Base-by-base conservation (phyloP, 2,888 invertebrate genomes). In the Hypolimnas misippus region DNA sequence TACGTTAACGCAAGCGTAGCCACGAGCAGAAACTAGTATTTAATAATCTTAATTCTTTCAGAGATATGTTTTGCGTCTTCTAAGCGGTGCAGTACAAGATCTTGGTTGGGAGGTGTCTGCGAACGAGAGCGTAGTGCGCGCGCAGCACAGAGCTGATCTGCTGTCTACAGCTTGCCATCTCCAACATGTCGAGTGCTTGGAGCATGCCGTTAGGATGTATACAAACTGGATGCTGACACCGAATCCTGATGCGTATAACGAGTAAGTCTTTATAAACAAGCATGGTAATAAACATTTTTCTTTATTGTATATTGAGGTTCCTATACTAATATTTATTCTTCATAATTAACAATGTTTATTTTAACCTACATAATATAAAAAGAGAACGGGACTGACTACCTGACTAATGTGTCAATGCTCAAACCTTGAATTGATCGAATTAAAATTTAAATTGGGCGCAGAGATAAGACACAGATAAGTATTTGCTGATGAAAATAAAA, bases 161-260 rank as follows among this genome's bases (percentile, higher is more conserved):
- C 83, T 97, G 7, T 93, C 93, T 51, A 95, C 96, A 79, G 96
- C 97, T 0, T 97, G 97, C 70, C 93, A 93, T 67, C 93, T 97
- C 65, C 96, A 96, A 16, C 94, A 96, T 63, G 89, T 93, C 5
- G 94, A 95, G 73, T 97, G 97, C 76, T 89, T 97, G 8, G 88
- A 93, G n/a, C 95, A 96, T 61, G 95, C 97, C 0, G 94, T 94
- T 4, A 86, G 93, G 10, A 93, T 95, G 75, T 97, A 96, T 77
- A 93, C 95, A 31, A 94, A 95, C 71, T 97, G 97, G 96, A 94
- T 95, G 82, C 88, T 93, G 59, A 89, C 93, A 0, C 94, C 96
- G 0, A 94, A 96, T 77, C 96, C 97, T 1, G 95, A 96, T 72
- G 86, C 88, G 1, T 93, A 94, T 70, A 97, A 97, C 81, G 95